Evolutionary conservation across 2,113 vertebrate species (phyloP).

Genomic region (Seriola aureovittata): DNA sequence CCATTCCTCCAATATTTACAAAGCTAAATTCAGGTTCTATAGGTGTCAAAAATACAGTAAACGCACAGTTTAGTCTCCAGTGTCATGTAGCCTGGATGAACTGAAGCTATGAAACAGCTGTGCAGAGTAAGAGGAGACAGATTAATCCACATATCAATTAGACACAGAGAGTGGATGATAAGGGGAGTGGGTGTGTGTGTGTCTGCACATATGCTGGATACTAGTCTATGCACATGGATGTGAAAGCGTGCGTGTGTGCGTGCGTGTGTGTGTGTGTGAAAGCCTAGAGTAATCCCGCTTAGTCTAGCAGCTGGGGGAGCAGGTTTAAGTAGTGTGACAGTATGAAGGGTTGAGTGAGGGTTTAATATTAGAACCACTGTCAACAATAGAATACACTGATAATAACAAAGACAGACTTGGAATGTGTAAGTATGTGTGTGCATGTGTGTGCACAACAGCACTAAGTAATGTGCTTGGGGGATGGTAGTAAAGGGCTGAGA

Average conservation of each 20-base stretch:
- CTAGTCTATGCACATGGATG: constrained; percentile 32
- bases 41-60: neutral
- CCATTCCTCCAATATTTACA: constrained; percentile 15
- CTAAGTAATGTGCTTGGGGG: constrained; percentile 35
- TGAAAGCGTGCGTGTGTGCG: constrained; percentile 20
- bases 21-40: neutral
- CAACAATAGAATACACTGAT: constrained; percentile 41
- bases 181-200: constrained; percentile 10
- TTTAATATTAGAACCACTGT: constrained; percentile 43
- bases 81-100: constrained; percentile 25
- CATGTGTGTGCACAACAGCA: neutral
- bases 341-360: constrained; percentile 42
- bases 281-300: constrained; percentile 75
- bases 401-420: neutral
- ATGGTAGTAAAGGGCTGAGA: constrained; percentile 36
- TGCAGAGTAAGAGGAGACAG: constrained; percentile 64
- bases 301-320: constrained; percentile 67
- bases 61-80: constrained; percentile 13
- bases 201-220: constrained; percentile 20
- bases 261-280: constrained; percentile 32
- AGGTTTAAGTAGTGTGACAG: constrained; percentile 60
- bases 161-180: constrained; percentile 53
- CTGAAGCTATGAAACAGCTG: constrained; percentile 70
- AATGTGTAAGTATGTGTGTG: neutral
- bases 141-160: constrained; percentile 77